Evolutionary conservation across 2,797 vertebrate genomes (phyloP).

Genomic region (Tympanoctomys barrerae): DNA sequence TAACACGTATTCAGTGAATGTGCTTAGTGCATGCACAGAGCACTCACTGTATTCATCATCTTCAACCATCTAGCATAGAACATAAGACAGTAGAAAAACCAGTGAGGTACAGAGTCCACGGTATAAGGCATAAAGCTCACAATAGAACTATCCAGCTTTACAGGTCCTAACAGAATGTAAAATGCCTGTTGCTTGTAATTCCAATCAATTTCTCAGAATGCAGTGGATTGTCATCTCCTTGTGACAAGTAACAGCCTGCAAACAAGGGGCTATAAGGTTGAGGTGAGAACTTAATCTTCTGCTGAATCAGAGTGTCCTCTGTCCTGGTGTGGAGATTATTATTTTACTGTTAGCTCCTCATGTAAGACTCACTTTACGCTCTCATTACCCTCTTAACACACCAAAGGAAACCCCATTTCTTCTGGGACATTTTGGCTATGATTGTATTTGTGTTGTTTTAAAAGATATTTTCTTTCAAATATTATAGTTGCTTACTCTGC

Average conservation of each 20-base stretch:
- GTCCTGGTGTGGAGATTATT: neutral
- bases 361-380: neutral
- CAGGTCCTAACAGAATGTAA: neutral
- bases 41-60: neutral
- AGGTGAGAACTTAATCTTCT: neutral
- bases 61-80: neutral
- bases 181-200: neutral
- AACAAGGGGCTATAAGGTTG: neutral
- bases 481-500: neutral
- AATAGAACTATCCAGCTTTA: neutral
- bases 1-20: neutral
- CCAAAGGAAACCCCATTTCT: neutral
- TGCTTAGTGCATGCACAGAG: neutral
- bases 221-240: neutral
- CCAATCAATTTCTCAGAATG: neutral
- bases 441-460: neutral
- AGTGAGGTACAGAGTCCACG: neutral
- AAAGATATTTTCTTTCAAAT: neutral
- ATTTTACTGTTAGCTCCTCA: neutral
- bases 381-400: neutral
- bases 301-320: neutral
- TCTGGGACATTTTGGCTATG: neutral
- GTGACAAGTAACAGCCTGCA: neutral
- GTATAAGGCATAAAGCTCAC: neutral
- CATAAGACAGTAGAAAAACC: neutral